A percentile compares a stretch with the other conserved stretches of the same genome.
phyloP scores from a whole-genome alignment of 2,888 invertebrate species.

The Holacanthella duospinosa region DNA sequence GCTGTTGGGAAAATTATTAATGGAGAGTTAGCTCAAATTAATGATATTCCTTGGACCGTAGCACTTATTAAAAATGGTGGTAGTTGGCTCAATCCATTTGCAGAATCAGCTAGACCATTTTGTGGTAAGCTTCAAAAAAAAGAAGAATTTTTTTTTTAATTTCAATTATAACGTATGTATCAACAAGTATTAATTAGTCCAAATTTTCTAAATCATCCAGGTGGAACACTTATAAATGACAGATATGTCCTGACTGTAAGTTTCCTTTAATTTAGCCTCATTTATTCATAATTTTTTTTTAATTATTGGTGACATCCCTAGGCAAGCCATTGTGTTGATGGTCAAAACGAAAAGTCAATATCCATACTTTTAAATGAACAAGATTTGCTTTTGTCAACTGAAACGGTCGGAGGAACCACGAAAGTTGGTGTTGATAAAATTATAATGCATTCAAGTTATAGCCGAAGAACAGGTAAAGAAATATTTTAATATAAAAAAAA shows the following conservation, averaged over 20 bases:
- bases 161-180: too few relatives aligned
- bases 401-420: not conserved
- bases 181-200: not conserved
- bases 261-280: too few relatives aligned
- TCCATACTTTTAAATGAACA: conserved; percentile 1
- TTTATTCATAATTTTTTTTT: not conserved
- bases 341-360: conserved; percentile 41
- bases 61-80: not conserved
- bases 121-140: conserved; percentile 48
- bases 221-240: conserved; percentile 63
- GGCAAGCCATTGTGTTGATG: conserved; percentile 72
- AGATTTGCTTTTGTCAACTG: not conserved
- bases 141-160: too few relatives aligned
- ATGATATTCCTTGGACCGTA: conserved; percentile 10
- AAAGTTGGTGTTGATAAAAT: conserved; percentile 9
- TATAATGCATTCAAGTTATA: conserved; percentile 16
- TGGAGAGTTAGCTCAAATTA: conserved; percentile 3
- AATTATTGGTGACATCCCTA: too few relatives aligned
- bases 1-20: conserved; percentile 12
- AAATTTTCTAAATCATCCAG: not conserved
- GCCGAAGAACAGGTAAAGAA: conserved; percentile 7
- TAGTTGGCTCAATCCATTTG: not conserved
- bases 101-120: conserved; percentile 61
- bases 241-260: conserved; percentile 59
- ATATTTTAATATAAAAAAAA: not conserved